A percentile compares a stretch with the other conserved stretches of the same genome.
These are phyloP conservation scores for Synanceia verrucosa DNA, from an alignment of 2,797 vertebrate genomes.

Conservation along the genomic window DNA sequence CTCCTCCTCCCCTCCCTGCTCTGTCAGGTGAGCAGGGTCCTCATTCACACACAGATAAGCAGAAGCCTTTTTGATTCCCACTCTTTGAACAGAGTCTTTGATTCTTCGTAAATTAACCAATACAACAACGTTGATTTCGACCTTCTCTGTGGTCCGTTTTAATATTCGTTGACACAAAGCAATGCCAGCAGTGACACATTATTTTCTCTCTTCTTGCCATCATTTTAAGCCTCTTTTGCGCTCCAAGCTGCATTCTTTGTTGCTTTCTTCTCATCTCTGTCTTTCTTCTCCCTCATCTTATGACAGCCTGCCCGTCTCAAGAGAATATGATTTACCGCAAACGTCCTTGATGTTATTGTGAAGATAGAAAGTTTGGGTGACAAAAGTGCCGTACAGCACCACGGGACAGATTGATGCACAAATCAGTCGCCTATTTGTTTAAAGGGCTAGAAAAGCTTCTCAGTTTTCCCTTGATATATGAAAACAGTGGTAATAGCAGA, in stretches of 20 bases:
- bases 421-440: conserved; percentile 25
- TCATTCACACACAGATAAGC: conserved; percentile 28
- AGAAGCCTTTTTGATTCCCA: conserved; percentile 7
- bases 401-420: conserved; percentile 18
- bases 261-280: background rate
- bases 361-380: conserved; percentile 20
- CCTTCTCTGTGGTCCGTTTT: conserved; percentile 10
- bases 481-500: conserved; percentile 1
- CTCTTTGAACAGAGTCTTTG: conserved; percentile 1
- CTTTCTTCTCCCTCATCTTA: conserved; percentile 7
- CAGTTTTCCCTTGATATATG: conserved; percentile 13
- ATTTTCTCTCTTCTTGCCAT: background rate
- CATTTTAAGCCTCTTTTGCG: conserved; percentile 22
- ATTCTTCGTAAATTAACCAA: conserved; percentile 18
- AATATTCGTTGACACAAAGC: conserved; percentile 14
- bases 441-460: conserved; percentile 12
- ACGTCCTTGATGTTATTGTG: conserved; percentile 28
- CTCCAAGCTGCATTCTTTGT: background rate
- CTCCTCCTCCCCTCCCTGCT: conserved; percentile 41
- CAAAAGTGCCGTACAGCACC: conserved; percentile 8
- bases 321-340: conserved; percentile 25
- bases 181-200: background rate
- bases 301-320: conserved; percentile 6
- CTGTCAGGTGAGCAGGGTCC: conserved; percentile 50
- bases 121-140: background rate